phyloP scores from a whole-genome alignment of 1,140 invertebrate species.

The Dreissena polymorpha region DNA sequence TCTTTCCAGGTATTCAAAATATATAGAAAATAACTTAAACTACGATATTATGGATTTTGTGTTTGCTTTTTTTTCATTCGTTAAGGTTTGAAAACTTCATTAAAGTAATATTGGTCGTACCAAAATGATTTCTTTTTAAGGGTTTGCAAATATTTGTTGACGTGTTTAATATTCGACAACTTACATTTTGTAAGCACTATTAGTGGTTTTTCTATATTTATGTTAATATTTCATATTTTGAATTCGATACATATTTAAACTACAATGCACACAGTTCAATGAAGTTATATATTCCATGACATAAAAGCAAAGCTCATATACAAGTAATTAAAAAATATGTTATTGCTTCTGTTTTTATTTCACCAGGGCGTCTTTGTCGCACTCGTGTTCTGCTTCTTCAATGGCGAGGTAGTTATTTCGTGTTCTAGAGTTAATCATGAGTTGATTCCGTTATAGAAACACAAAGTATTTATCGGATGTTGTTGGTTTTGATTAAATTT shows the following conservation, averaged over 20 bases:
- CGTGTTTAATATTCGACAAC: background rate
- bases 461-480: background rate
- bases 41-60: too few species aligned
- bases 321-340: background rate
- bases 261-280: background rate
- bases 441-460: background rate
- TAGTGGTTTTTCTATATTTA: too few species aligned
- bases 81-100: too few species aligned
- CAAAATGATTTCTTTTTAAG: too few species aligned
- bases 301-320: background rate
- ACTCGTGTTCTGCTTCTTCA: conserved; percentile 96
- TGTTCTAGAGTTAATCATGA: background rate
- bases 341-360: conserved; percentile 54
- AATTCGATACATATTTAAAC: background rate
- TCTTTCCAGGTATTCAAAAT: conserved; percentile 65
- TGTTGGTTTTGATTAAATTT: background rate
- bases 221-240: too few species aligned
- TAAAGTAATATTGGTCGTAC: too few species aligned
- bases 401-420: conserved; percentile 88
- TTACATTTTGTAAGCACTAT: background rate
- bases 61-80: too few species aligned
- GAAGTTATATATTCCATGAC: background rate
- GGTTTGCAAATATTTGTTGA: too few species aligned
- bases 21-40: too few species aligned
- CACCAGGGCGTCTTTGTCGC: conserved; percentile 94